Base-by-base conservation (phyloP, 2,113 vertebrate genomes). In the Rhinoptilus africanus region DNA sequence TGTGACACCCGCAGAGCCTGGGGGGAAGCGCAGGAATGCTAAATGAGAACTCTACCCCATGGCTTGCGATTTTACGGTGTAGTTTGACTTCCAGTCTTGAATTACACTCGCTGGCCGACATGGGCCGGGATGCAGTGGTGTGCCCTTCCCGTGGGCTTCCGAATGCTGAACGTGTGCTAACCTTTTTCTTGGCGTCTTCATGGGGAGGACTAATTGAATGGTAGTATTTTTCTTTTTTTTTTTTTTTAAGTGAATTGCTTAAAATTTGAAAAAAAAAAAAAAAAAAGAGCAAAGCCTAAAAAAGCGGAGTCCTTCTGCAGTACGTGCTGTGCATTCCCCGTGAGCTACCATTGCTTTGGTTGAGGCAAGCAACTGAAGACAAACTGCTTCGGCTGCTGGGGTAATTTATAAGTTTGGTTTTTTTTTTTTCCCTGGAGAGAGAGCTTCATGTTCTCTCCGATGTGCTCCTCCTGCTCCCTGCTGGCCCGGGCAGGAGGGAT, bases 121-220 rank as follows among this genome's bases (percentile, higher is more conserved):
- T 3, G 2, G 79, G 14, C 54, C 3, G 13, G 19, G 48, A 3
- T 16, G 84, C 2, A 22, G 2, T 19, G 30, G 4, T 62, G 4
- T 50, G 76, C 13, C 60, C 28, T 50, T 69, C 43, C 43, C 2
- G 0, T 9, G 60, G n/a, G 2, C 63, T 57, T 32, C 59, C 0
- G 0, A 10, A 6, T 0, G 0, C 9, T 10, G 5, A n/a, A 6
- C 2, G 1, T 43, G 26, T 22, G 30, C 16, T 47, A 10, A 32
- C 24, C 10, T 23, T 13, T 1, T 2, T 12, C 50, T 23, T 4
- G 22, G 24, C 14, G 9, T 51, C 51, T 71, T 27, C 47, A 3
- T 6, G 30, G 30, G 5, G 6, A 56, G 24, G 21, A 14, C 4
- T 8, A 22, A 15, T 41, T 18, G 16, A 27, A 1, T 35, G 8